phyloP scores from a whole-genome alignment of 2,113 vertebrate species.

The Lycocorax pyrrhopterus region DNA sequence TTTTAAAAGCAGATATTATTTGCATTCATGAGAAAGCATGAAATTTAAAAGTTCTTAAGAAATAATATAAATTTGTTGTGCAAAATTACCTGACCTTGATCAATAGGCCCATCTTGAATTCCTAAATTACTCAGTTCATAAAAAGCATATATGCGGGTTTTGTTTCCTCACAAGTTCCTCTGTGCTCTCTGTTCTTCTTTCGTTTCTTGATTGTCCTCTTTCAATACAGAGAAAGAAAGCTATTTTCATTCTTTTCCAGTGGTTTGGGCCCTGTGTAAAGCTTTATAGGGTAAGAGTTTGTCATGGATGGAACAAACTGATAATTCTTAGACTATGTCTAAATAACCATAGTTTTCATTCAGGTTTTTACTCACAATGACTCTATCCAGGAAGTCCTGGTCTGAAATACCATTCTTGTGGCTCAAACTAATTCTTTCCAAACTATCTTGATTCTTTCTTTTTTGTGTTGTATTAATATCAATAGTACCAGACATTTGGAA shows the following conservation, averaged over 20 bases:
- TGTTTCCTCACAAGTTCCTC: not conserved
- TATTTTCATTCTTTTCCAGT: not conserved
- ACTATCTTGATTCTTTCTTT: not conserved
- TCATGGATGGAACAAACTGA: not conserved
- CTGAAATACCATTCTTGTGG: not conserved
- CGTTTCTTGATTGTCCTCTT: not conserved
- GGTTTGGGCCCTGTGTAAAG: rapidly evolving
- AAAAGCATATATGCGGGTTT: not conserved
- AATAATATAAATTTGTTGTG: not conserved
- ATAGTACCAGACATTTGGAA: not conserved
- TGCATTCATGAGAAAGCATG: not conserved
- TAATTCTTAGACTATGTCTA: not conserved
- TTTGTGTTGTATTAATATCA: not conserved
- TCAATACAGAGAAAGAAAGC: not conserved
- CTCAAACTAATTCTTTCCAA: not conserved
- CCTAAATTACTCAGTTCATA: not conserved
- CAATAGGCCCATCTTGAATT: not conserved
- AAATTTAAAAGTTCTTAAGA: not conserved
- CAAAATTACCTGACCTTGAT: not conserved
- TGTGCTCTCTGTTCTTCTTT: not conserved
- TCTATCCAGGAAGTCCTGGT: not conserved
- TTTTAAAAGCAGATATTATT: not conserved
- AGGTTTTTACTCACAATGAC: not conserved
- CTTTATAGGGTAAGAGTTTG: not conserved
- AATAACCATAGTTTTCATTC: not conserved